phyloP scores from a whole-genome alignment of 2,797 vertebrate species.

The Megalops cyprinoides region DNA sequence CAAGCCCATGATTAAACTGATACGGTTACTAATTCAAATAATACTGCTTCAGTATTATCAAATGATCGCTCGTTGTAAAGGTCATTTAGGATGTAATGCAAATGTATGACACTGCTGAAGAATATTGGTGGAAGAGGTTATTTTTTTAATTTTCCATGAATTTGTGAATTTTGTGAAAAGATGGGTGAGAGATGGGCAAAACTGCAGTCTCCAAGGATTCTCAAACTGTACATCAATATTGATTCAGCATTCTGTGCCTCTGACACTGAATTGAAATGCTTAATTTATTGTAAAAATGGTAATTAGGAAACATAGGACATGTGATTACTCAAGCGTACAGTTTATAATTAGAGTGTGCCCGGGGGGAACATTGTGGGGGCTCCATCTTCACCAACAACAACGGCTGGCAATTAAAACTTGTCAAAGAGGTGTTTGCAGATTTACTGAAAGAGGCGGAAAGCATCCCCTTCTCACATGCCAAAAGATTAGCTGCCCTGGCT shows the following conservation, averaged over 20 bases:
- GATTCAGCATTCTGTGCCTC: slow-evolving; percentile 66
- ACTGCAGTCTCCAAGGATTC: slow-evolving; percentile 51
- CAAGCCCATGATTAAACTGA: not conserved
- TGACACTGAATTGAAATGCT: slow-evolving; percentile 68
- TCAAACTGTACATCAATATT: slow-evolving; percentile 58
- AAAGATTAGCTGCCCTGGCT: slow-evolving; percentile 49
- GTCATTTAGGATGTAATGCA: slow-evolving; percentile 4
- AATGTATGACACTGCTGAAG: not conserved
- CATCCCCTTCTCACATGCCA: slow-evolving; percentile 54
- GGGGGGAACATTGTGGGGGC: slow-evolving; percentile 72
- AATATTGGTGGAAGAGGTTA: slow-evolving; percentile 8
- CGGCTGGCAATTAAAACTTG: slow-evolving; percentile 75
- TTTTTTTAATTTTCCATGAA: slow-evolving; percentile 39
- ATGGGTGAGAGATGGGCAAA: slow-evolving; percentile 48
- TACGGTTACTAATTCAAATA: not conserved
- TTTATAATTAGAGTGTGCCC: slow-evolving; percentile 81
- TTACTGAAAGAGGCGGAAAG: slow-evolving; percentile 61
- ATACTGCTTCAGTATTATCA: not conserved
- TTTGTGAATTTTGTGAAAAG: slow-evolving; percentile 68
- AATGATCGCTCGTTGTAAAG: not conserved
- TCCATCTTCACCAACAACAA: slow-evolving; percentile 63
- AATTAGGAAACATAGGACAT: slow-evolving; percentile 80
- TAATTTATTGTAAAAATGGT: slow-evolving; percentile 85
- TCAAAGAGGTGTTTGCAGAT: slow-evolving; percentile 73
- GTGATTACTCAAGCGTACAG: slow-evolving; percentile 80